These are phyloP conservation scores for Acipenser transmontanus DNA, from an alignment of 2,797 vertebrate species.

Conservation along the genomic window DNA sequence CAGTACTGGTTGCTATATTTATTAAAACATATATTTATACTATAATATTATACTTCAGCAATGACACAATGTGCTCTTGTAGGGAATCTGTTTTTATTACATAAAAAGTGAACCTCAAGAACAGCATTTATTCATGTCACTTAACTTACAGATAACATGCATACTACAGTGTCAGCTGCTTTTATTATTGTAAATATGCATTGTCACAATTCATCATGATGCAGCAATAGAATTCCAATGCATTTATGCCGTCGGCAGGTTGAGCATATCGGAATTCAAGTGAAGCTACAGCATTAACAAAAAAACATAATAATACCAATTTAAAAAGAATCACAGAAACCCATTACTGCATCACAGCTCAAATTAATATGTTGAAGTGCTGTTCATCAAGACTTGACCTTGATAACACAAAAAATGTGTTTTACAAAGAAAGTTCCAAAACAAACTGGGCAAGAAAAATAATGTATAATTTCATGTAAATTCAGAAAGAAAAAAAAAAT, in stretches of 20 bases:
- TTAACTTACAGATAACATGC: slow-evolving; percentile 14
- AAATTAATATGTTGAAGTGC: no score
- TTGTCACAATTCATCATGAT: slow-evolving; percentile 48
- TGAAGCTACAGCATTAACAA: slow-evolving; percentile 27
- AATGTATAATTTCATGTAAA: slow-evolving; percentile 39
- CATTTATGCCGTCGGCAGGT: slow-evolving; percentile 35
- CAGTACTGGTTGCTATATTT: no score
- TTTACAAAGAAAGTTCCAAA: slow-evolving; percentile 30
- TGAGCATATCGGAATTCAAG: slow-evolving; percentile 10
- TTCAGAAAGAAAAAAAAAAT: slow-evolving; percentile 36
- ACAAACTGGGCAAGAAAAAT: slow-evolving; percentile 31
- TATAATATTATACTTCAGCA: no score
- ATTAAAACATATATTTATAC: no score
- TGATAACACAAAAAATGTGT: slow-evolving; percentile 25
- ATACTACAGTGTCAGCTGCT: slow-evolving; percentile 45
- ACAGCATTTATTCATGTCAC: no score
- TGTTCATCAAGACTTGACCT: slow-evolving; percentile 13
- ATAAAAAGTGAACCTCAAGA: no score
- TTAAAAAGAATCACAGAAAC: background rate
- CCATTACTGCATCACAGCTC: background rate
- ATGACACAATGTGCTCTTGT: no score
- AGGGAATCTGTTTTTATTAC: no score
- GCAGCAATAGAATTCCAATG: slow-evolving; percentile 33
- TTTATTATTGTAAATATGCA: slow-evolving; percentile 49
- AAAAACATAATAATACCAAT: background rate